Conservation (phyloP, 2,888 invertebrate species). For the Mylabris sibirica region DNA sequence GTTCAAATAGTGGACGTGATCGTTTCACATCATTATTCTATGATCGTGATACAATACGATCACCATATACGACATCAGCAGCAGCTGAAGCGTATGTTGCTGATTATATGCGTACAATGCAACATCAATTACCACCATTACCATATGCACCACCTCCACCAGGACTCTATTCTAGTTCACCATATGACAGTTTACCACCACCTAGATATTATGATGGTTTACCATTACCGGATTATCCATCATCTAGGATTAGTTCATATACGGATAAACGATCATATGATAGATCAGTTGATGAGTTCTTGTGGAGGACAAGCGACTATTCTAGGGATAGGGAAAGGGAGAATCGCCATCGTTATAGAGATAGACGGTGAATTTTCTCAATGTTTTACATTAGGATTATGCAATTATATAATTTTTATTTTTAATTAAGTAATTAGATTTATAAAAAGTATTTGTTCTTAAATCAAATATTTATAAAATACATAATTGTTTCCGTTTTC, state of each 20-base stretch:
- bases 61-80: conserved; percentile 61
- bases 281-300: conserved; percentile 86
- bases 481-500: neutral
- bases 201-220: conserved; percentile 84
- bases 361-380: conserved; percentile 57
- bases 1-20: conserved; percentile 45
- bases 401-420: conserved; percentile 14
- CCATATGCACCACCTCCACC: conserved; percentile 78
- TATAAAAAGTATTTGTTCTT: neutral
- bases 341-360: conserved; percentile 61
- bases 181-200: conserved; percentile 72
- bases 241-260: conserved; percentile 64
- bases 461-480: neutral
- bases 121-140: conserved; percentile 83
- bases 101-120: conserved; percentile 89
- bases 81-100: conserved; percentile 88
- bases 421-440: conserved; percentile 11
- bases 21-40: conserved; percentile 70
- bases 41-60: conserved; percentile 63
- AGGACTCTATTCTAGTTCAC: conserved; percentile 59
- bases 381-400: conserved; percentile 20
- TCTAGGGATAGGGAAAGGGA: conserved; percentile 62
- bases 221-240: conserved; percentile 78
- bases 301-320: conserved; percentile 80
- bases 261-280: conserved; percentile 77